Conservation (phyloP, 2,888 invertebrate species). For the Monochamus alternatus region DNA sequence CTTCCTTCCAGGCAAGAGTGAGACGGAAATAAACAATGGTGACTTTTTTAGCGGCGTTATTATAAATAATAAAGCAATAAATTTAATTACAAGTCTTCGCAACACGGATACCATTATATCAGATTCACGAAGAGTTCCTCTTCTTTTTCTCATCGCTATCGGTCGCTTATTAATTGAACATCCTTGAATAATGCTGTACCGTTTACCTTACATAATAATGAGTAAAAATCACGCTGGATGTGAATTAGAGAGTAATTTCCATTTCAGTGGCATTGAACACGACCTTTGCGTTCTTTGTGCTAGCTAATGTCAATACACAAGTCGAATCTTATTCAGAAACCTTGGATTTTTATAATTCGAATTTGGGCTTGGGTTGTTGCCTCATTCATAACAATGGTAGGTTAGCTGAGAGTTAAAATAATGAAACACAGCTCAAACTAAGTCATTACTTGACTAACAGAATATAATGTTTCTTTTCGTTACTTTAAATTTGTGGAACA, state of each 20-base stretch:
- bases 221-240: constrained; percentile 17
- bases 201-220: constrained; percentile 29
- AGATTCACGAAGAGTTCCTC: constrained; percentile 22
- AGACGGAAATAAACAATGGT: neutral
- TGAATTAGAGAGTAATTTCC: constrained; percentile 30
- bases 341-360: neutral
- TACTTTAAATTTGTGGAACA: too few relatives aligned
- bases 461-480: too few relatives aligned
- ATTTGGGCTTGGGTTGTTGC: neutral
- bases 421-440: too few relatives aligned
- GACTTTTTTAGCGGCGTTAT: neutral
- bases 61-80: constrained; percentile 5
- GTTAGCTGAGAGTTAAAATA: too few relatives aligned
- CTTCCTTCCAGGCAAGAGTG: neutral
- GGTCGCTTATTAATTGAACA: constrained; percentile 18
- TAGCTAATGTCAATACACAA: constrained; percentile 15
- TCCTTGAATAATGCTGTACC: constrained; percentile 26
- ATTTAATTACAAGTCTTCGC: neutral
- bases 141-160: constrained; percentile 21
- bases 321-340: neutral
- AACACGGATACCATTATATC: constrained; percentile 15
- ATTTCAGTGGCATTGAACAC: constrained; percentile 32
- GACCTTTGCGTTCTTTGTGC: constrained; percentile 20
- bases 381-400: too few relatives aligned
- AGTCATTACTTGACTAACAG: too few relatives aligned